These are phyloP conservation scores for Caenorhabditis latens DNA, from an alignment of 1,140 invertebrate species.

Conservation along the genomic window DNA sequence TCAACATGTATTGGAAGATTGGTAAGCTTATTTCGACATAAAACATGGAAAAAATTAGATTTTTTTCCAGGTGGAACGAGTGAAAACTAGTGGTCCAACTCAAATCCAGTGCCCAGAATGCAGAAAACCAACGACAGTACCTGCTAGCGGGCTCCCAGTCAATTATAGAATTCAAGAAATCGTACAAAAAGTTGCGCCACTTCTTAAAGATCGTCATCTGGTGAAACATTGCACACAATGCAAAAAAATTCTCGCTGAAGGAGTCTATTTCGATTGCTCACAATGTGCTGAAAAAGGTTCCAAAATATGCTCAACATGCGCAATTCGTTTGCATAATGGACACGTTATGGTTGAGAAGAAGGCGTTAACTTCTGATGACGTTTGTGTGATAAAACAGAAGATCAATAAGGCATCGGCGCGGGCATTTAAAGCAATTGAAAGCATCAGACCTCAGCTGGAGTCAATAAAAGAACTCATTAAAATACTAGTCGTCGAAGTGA, in stretches of 20 bases:
- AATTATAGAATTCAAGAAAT: conserved; percentile 57
- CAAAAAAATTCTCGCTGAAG: neutral
- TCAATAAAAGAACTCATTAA: neutral
- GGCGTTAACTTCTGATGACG: conserved; percentile 26
- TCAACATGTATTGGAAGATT: conserved; percentile 30
- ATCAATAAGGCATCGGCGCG: conserved; percentile 13
- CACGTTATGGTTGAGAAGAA: conserved; percentile 43
- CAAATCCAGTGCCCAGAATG: conserved; percentile 58
- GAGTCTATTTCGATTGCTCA: conserved; percentile 33
- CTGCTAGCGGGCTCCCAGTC: conserved; percentile 20
- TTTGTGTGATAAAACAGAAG: neutral
- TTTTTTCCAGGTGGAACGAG: conserved; percentile 14
- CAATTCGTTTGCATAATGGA: conserved; percentile 50
- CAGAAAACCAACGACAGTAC: conserved; percentile 16
- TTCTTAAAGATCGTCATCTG: conserved; percentile 32
- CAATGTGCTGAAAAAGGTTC: neutral
- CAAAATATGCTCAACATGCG: conserved; percentile 50
- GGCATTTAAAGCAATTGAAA: neutral
- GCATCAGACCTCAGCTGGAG: neutral
- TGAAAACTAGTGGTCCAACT: neutral
- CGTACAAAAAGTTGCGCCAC: neutral
- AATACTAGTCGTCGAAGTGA: neutral
- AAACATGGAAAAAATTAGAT: no score
- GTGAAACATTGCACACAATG: conserved; percentile 35
- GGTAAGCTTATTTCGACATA: neutral